Percentiles rank a stretch among this genome's conserved stretches.
Evolutionary conservation across 2,888 invertebrate genomes (phyloP).

Genomic region (Nematopogon swammerdamellus): DNA sequence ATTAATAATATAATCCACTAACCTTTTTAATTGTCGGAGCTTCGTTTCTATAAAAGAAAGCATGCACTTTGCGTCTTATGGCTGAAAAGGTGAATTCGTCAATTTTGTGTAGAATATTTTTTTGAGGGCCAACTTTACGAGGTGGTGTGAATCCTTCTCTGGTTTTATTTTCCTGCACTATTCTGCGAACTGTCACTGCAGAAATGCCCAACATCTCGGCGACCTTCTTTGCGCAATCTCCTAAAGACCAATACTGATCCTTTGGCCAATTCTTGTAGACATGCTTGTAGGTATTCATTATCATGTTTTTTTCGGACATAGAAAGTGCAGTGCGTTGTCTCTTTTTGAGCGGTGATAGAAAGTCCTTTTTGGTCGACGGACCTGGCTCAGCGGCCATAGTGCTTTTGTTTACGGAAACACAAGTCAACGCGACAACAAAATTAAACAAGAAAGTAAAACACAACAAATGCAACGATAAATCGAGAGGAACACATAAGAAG

Average conservation of each 20-base stretch:
- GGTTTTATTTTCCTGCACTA: constrained; percentile 4
- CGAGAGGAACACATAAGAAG: too few relatives aligned
- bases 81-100: constrained; percentile 2
- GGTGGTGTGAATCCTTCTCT: constrained; percentile 1
- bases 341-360: neutral
- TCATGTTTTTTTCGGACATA: neutral
- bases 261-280: neutral
- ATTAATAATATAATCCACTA: too few relatives aligned
- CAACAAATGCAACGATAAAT: too few relatives aligned
- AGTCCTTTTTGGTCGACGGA: neutral
- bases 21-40: neutral
- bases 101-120: constrained; percentile 1
- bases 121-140: constrained; percentile 4
- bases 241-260: neutral
- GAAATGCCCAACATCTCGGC: constrained; percentile 3
- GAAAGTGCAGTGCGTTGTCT: neutral
- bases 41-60: neutral
- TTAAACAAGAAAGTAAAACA: too few relatives aligned
- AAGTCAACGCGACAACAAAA: too few relatives aligned
- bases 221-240: constrained; percentile 2
- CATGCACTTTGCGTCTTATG: constrained; percentile 2
- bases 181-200: constrained; percentile 4
- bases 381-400: neutral
- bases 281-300: neutral
- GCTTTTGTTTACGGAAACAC: too few relatives aligned